Evolutionary conservation across 2,113 vertebrate genomes (phyloP).

Genomic region (Elachura formosa): DNA sequence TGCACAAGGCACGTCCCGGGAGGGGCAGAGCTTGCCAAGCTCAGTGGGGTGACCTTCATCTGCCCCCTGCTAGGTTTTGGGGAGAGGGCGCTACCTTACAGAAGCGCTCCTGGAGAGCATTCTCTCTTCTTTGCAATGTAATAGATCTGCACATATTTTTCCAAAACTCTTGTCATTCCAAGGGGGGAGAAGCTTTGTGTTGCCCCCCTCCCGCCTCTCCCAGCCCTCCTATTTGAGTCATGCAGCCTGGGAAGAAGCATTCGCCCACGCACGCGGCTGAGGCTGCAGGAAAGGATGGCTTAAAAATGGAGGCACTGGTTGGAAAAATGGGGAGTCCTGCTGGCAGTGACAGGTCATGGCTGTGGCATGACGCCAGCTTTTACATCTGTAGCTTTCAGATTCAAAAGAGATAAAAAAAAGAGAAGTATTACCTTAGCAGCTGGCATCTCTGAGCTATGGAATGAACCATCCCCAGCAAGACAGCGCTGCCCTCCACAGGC

Average conservation of each 20-base stretch:
- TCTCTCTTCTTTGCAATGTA: not conserved
- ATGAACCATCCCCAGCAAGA: not conserved
- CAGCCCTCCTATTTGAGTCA: not conserved
- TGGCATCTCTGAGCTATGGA: not conserved
- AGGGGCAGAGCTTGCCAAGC: not conserved
- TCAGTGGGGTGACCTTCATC: not conserved
- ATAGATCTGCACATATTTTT: not conserved
- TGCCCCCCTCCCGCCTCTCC: not conserved
- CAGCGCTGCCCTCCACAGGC: slow-evolving; percentile 14
- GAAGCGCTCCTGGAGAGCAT: not conserved
- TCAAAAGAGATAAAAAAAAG: not conserved
- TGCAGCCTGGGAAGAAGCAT: not conserved
- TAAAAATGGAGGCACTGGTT: not conserved
- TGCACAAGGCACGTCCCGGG: not conserved
- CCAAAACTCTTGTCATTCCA: not conserved
- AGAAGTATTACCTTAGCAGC: slow-evolving; percentile 42
- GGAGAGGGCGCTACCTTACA: not conserved
- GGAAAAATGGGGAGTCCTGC: not conserved
- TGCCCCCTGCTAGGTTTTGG: not conserved
- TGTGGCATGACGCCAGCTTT: not conserved
- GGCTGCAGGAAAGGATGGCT: not conserved
- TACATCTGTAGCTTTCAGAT: not conserved
- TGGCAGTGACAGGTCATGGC: not conserved
- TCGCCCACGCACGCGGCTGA: rapidly evolving
- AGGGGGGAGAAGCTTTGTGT: not conserved